Evolutionary conservation across 2,888 invertebrate genomes (phyloP), one percentile per base, ranked within the genome.

Genomic region (Trimorus sp.): DNA sequence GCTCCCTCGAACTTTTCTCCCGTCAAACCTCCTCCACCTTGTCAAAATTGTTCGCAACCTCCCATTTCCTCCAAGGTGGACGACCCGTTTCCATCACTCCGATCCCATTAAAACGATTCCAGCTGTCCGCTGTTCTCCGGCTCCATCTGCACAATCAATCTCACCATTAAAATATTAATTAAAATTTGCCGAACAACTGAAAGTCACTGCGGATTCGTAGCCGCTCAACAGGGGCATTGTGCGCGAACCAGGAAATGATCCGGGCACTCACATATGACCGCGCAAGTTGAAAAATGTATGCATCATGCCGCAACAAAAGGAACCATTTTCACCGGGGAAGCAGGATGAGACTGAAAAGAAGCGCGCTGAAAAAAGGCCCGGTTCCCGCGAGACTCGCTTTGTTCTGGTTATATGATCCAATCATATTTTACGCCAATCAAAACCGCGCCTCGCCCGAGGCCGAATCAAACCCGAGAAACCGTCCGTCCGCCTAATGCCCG

Each of bases 391-490:
- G 51, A 9, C 37, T 26, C 48, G 56, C 62, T 73, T 70, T 66
- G 70, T 80, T 71, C 59, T 56, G 65, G 45, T 75, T 75, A 70
- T 48, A 66, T 40, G 66, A 80, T 80, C 71, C 80, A 80, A 80
- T 80, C 80, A 80, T 80, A 76, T 80, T 80, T 80, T 75, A 80
- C 62, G 80, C 75, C 80, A 80, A 70, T 80, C 80, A 80, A 75
- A 75, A 7, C 40, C 9, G 4, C 14, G 51, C 66, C 62, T 76
- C 66, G 58, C 65, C 75, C 75, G 65, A 63, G 75, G 69, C 79
- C 63, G 37, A 60, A 58, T 62, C 79, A 7, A 58, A 69, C 68
- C 53, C 74, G 14, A 74, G 63, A 69, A 74, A 74, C 49, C 26
- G 26, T 26, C 15, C 69, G 36, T 69, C 69, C 58, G 15, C 58